These are phyloP conservation scores for Drosophila recens DNA, from an alignment of 2,888 invertebrate species.

Conservation along the genomic window DNA sequence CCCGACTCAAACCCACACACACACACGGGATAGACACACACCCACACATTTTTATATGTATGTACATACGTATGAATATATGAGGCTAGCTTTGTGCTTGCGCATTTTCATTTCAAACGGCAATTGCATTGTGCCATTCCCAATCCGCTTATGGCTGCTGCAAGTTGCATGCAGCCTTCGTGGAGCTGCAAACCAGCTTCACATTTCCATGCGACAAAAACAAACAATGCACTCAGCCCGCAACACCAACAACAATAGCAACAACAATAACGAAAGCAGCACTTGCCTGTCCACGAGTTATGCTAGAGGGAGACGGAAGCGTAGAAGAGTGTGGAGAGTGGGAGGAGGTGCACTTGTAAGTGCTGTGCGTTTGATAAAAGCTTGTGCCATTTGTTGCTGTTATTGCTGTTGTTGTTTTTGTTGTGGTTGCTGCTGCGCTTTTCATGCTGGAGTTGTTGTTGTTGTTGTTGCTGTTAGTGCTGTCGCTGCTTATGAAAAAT, in stretches of 20 bases:
- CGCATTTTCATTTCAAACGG: constrained; percentile 63
- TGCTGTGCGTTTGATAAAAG: constrained; percentile 71
- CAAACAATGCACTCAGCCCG: constrained; percentile 68
- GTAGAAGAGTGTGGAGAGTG: background rate
- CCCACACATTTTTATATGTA: constrained; percentile 3
- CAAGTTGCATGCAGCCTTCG: constrained; percentile 10
- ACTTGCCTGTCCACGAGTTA: constrained; percentile 5
- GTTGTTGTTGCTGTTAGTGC: constrained; percentile 20
- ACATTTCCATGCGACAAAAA: constrained; percentile 36
- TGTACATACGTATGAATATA: background rate
- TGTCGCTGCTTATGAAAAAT: constrained; percentile 38
- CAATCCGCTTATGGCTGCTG: constrained; percentile 71
- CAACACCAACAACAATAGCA: constrained; percentile 8
- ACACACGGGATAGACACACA: constrained; percentile 1
- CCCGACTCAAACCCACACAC: constrained; percentile 6
- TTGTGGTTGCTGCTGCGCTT: constrained; percentile 24
- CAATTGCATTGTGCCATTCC: constrained; percentile 73
- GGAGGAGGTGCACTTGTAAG: constrained; percentile 34
- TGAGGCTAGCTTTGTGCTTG: constrained; percentile 26
- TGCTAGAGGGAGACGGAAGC: background rate
- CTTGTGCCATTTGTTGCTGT: constrained; percentile 43
- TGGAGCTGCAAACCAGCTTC: constrained; percentile 12
- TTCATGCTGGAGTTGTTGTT: constrained; percentile 17
- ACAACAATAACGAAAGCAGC: constrained; percentile 2
- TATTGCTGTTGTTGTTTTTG: constrained; percentile 15